Conservation (phyloP, 1,140 invertebrate genomes). For the Caerostris extrusa region DNA sequence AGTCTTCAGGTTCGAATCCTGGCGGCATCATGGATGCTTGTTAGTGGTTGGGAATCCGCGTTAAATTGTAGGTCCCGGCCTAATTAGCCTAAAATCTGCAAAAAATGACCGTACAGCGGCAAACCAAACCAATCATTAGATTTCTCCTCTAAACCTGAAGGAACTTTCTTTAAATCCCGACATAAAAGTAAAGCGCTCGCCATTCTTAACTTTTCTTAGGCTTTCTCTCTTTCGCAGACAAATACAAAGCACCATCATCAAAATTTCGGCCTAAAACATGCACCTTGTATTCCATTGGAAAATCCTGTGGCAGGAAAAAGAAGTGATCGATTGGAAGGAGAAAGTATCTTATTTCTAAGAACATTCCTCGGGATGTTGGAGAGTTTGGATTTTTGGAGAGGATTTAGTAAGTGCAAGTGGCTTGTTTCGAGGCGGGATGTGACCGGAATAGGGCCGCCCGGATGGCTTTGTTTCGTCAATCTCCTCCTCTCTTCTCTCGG, state of each 20-base stretch:
- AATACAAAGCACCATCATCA: background rate
- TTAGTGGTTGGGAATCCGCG: no score
- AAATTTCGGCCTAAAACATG: constrained; percentile 46
- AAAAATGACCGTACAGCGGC: no score
- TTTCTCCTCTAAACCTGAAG: no score
- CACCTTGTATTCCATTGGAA: constrained; percentile 27
- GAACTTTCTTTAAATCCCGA: no score
- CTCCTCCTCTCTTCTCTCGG: constrained; percentile 34
- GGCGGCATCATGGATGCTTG: no score
- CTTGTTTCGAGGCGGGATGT: constrained; percentile 74
- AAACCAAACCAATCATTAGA: no score
- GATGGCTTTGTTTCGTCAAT: constrained; percentile 69
- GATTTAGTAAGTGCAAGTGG: constrained; percentile 64
- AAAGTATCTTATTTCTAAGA: constrained; percentile 75
- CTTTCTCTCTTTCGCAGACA: background rate
- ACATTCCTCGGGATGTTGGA: constrained; percentile 63
- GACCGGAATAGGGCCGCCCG: constrained; percentile 55
- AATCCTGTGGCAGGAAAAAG: constrained; percentile 39
- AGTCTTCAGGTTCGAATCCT: no score
- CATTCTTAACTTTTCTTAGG: background rate
- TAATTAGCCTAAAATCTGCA: no score
- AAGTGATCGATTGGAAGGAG: constrained; percentile 59
- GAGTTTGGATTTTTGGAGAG: constrained; percentile 68
- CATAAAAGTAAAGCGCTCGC: background rate
- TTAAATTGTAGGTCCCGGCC: no score